Evolutionary conservation across 2,797 vertebrate species (phyloP).

Genomic region (Enteromius anoplus): DNA sequence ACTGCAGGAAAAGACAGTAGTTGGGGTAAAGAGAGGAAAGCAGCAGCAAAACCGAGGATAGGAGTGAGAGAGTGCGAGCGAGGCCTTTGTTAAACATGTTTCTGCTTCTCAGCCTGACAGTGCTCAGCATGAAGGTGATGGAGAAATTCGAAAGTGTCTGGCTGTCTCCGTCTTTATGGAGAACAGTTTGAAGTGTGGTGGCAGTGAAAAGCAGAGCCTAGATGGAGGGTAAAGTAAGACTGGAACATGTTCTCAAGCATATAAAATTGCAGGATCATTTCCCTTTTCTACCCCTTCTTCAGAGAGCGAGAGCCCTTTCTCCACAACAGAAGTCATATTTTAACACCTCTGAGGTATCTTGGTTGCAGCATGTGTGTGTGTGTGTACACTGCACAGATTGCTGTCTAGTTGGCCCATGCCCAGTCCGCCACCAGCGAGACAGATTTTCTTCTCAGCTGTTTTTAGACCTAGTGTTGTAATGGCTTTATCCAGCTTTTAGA

Average conservation of each 20-base stretch:
- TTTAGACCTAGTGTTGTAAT: slow-evolving; percentile 51
- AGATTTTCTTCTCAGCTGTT: slow-evolving; percentile 55
- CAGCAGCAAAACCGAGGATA: slow-evolving; percentile 22
- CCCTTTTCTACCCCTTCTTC: not conserved
- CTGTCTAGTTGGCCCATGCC: slow-evolving; percentile 48
- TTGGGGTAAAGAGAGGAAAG: slow-evolving; percentile 7
- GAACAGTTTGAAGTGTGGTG: slow-evolving; percentile 26
- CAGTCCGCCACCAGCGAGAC: slow-evolving; percentile 50
- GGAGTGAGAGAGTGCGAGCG: slow-evolving; percentile 9
- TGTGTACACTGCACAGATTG: slow-evolving; percentile 38
- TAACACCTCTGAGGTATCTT: slow-evolving; percentile 43
- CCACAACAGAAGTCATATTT: slow-evolving; percentile 41
- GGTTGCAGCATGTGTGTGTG: slow-evolving; percentile 28
- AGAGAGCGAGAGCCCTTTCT: slow-evolving; percentile 35
- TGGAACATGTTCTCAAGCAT: slow-evolving; percentile 10
- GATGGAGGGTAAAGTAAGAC: slow-evolving; percentile 22
- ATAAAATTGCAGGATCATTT: slow-evolving; percentile 20
- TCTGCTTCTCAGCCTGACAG: slow-evolving; percentile 49
- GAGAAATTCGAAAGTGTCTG: slow-evolving; percentile 38
- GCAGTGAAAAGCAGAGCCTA: slow-evolving; percentile 23
- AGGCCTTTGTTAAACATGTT: slow-evolving; percentile 47
- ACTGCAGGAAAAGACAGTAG: slow-evolving; percentile 61
- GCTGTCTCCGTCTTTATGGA: slow-evolving; percentile 3
- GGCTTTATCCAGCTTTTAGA: slow-evolving; percentile 45
- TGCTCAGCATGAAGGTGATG: slow-evolving; percentile 37